Base-by-base conservation (phyloP, 2,797 vertebrate species). In the Premnoplex brunnescens region DNA sequence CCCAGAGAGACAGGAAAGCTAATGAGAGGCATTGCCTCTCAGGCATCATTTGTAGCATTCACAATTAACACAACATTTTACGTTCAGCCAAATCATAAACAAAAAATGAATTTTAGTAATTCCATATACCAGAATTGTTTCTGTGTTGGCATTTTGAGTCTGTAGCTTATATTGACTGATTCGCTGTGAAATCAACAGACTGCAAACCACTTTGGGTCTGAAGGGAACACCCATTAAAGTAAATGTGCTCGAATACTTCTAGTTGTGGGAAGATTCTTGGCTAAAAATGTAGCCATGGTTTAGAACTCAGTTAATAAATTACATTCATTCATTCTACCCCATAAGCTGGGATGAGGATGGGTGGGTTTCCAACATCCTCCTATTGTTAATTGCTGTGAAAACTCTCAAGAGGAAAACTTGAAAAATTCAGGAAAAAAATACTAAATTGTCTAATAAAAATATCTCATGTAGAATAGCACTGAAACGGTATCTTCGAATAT, bases 1-100 rank as follows among this genome's bases (percentile, higher is more conserved):
- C 96, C 89, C 94, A 87, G 93, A 95, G 73, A 95, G 94, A 97
- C 54, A 96, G 94, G 88, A 94, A 81, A 82, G 83, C 69, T 92
- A 95, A 96, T 88, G 84, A 96, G 94, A 96, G 77, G 66, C 37
- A 17, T 68, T 80, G 63, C 89, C 79, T 94, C 52, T 24, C 68
- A 51, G 88, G 51, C 87, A 83, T 75, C 58, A 27, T 93, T 91
- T 89, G 62, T 75, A 95, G 54, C 48, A 66, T 64, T 96, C 69
- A 36, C 54, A 91, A 82, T 89, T 84, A 89, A 85, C 23, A 36
- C 36, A 88, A 80, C 36, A 43, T 88, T 92, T 77, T 89, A 67
- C 34, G 93, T 94, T 60, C 88, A 78, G 76, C 32, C 64, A 94
- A 84, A 51, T 78, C 14, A 3, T 91, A 91, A 90, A 95, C 64